These are phyloP conservation scores for Dreissena rostriformis DNA, from an alignment of 1,140 invertebrate genomes.

Conservation along the genomic window DNA sequence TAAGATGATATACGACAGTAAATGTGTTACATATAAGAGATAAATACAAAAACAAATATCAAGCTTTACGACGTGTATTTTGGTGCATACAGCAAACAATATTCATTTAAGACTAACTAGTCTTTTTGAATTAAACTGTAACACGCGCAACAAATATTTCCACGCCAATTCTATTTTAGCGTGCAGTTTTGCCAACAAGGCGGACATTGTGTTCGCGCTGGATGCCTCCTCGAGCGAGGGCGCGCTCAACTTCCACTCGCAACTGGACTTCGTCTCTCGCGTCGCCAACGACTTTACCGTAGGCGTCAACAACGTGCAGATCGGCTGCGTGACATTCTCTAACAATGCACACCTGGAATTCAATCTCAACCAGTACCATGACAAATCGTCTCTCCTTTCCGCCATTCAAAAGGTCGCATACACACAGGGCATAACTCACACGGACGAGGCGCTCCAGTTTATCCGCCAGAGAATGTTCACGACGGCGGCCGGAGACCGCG, in stretches of 20 bases:
- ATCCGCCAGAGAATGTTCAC: constrained; percentile 51
- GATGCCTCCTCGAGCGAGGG: constrained; percentile 70
- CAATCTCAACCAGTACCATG: constrained; percentile 59
- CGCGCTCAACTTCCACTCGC: constrained; percentile 55
- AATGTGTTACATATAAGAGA: too few relatives aligned
- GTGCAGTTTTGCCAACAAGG: constrained; percentile 16
- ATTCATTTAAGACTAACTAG: too few relatives aligned
- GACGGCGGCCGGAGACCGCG: constrained; percentile 45
- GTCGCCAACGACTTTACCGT: constrained; percentile 60
- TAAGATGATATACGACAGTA: too few relatives aligned
- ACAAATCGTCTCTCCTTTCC: constrained; percentile 56
- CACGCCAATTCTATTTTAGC: too few relatives aligned
- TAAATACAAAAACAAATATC: background rate
- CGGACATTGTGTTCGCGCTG: constrained; percentile 72
- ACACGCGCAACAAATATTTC: too few relatives aligned
- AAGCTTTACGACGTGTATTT: background rate
- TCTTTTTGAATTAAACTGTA: too few relatives aligned
- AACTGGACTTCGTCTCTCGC: constrained; percentile 64
- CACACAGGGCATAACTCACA: constrained; percentile 44
- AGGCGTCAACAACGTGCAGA: constrained; percentile 58
- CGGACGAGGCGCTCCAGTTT: constrained; percentile 49
- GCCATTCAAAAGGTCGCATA: constrained; percentile 57
- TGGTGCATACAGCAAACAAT: too few relatives aligned
- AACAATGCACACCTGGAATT: constrained; percentile 55
- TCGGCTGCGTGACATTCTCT: constrained; percentile 63